phyloP scores from a whole-genome alignment of 2,888 invertebrate genomes.

The Euzophera pinguis region DNA sequence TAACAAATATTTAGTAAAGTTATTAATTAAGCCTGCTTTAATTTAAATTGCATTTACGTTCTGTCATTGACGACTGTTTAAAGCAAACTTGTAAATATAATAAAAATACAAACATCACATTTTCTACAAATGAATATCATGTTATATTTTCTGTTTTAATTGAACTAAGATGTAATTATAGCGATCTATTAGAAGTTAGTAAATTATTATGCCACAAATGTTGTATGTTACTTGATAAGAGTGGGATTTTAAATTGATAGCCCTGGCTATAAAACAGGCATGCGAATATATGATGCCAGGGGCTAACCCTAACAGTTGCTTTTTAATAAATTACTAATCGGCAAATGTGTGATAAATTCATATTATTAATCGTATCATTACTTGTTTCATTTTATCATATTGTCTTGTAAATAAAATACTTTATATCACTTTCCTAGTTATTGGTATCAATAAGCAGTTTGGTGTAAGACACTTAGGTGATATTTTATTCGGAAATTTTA shows the following conservation, averaged over 20 bases:
- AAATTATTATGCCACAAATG: background rate
- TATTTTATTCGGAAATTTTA: background rate
- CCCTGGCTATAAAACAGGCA: too few species aligned
- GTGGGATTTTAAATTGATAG: too few species aligned
- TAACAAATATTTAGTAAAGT: too few species aligned
- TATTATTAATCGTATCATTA: background rate
- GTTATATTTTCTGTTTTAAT: too few species aligned
- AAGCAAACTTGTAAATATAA: too few species aligned
- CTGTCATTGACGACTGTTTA: too few species aligned
- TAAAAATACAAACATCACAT: too few species aligned
- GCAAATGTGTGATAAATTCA: conserved; percentile 6
- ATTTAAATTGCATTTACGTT: too few species aligned
- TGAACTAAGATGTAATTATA: conserved; percentile 3
- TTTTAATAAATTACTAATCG: background rate
- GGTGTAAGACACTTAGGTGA: background rate
- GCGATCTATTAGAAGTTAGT: background rate
- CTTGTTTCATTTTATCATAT: background rate
- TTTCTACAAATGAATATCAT: too few species aligned
- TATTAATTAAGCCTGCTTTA: too few species aligned
- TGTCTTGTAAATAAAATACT: background rate
- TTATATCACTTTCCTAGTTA: background rate
- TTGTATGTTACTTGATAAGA: background rate
- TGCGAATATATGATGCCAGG: background rate
- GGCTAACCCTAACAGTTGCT: background rate
- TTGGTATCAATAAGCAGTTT: background rate